Base-by-base conservation (phyloP, 2,113 vertebrate genomes). In the Genyomyrus donnyi region DNA sequence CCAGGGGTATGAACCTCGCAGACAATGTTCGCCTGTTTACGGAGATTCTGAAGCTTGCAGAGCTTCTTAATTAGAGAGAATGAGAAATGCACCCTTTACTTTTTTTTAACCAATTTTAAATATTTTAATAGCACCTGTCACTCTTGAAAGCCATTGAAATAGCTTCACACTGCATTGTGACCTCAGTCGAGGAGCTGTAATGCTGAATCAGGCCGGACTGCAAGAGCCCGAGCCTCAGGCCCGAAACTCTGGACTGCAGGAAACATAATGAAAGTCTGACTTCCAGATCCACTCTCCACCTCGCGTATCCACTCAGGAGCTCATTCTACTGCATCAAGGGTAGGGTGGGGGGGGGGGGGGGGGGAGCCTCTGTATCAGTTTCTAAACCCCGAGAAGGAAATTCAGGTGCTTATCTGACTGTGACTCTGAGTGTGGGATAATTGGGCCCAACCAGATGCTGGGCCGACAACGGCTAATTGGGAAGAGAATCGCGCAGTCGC, bases 381-480 rank as follows among this genome's bases (percentile, higher is more conserved):
- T 89, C 27, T 56, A 56, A 46, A 89, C 10, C 15, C 39, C 7
- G 77, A 48, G 52, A 62, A 53, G 21, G 6, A 80, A 89, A 89
- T n/a, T 5, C 77, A 62, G 89, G 35, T 46, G 49, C 80, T 85
- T 85, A 62, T 89, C 80, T 27, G 89, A 62, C 52, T 77, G 88
- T 52, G 21, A 56, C 52, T 88, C 24, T 85, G 50, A 27, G 39
- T 62, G 35, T 50, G 53, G 87, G n/a, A 45, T 84, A 89, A 84
- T 46, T n/a, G 50, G 35, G 77, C n/a, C 9, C 31, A 80, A 17
- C 77, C 80, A 89, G 89, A 89, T 85, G 89, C 77, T 17, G 6
- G 80, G 52, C 50, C 46, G 89, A 85, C 24, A 39, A 39, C 50
- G 31, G 49, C 88, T 84, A 84, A 83, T 77, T 89, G 88, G 74